Evolutionary conservation across 2,113 vertebrate genomes (phyloP).

Genomic region (Ahaetulla prasina): DNA sequence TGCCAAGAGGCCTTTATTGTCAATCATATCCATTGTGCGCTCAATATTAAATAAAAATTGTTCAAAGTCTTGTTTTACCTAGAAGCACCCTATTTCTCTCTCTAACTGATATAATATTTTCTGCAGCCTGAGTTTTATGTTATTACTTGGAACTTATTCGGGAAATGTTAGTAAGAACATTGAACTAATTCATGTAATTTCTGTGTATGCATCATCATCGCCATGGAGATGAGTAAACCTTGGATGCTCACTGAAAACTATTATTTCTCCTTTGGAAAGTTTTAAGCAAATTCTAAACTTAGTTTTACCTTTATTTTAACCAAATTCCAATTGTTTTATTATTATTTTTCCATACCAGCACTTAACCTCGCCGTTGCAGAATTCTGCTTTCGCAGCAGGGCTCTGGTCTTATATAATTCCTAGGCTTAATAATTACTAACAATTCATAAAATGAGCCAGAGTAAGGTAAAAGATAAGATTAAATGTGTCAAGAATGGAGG

Average conservation of each 20-base stretch:
- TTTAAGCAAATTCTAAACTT: not conserved
- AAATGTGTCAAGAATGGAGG: not conserved
- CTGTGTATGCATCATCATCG: no score
- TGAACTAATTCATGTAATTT: not conserved
- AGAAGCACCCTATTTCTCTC: not conserved
- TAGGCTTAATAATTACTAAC: not conserved
- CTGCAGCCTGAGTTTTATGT: not conserved
- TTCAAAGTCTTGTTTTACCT: not conserved
- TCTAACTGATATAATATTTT: not conserved
- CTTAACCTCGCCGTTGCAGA: not conserved
- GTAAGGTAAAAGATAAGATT: not conserved
- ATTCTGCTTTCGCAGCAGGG: not conserved
- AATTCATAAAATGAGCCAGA: not conserved
- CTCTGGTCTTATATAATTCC: not conserved
- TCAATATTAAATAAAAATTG: conserved; percentile 28
- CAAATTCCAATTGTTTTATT: not conserved
- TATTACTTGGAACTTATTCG: not conserved
- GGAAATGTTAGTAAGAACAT: not conserved
- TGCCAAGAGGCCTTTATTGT: conserved; percentile 7
- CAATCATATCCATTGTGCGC: conserved; percentile 44
- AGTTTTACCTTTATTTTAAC: not conserved
- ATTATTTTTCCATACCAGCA: not conserved
- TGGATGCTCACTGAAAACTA: not conserved
- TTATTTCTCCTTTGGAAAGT: not conserved
- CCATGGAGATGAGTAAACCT: not conserved